Conservation (phyloP, 92 coral and sea anemone species). For the Palythoa heliodiscus region DNA sequence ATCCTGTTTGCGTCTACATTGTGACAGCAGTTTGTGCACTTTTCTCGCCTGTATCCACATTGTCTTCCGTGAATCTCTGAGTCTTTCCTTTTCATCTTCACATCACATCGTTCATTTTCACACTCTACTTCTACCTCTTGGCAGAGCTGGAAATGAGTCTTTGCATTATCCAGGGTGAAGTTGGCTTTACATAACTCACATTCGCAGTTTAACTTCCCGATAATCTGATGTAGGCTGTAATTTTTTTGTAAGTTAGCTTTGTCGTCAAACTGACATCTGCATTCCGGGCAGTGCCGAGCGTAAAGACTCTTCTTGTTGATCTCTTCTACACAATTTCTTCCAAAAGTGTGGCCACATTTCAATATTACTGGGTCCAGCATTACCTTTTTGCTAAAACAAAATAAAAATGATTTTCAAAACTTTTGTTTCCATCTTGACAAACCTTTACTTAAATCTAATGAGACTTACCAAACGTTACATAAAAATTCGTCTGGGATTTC, state of each 20-base stretch:
- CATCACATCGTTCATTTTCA: background rate
- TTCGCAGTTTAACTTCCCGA: background rate
- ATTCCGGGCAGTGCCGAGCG: constrained; percentile 3
- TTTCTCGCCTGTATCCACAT: constrained; percentile 3
- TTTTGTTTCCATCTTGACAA: constrained; percentile 2
- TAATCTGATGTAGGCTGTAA: background rate
- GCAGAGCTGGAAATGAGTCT: background rate
- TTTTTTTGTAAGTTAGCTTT: background rate
- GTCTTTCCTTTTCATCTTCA: background rate
- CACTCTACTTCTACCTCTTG: background rate
- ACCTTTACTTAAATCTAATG: background rate
- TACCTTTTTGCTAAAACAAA: background rate
- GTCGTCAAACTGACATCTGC: background rate
- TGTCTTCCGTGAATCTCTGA: background rate
- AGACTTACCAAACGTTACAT: constrained; percentile 2
- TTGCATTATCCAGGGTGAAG: background rate
- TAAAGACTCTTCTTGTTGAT: background rate
- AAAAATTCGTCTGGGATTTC: constrained; percentile 3
- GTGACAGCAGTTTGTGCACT: background rate
- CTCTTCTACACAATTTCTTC: background rate
- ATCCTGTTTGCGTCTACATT: background rate
- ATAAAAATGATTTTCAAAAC: background rate
- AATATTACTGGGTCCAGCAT: background rate
- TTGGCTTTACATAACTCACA: background rate
- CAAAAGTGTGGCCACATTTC: background rate